phyloP scores from a whole-genome alignment of 2,888 invertebrate genomes.

The Synergus japonicus region DNA sequence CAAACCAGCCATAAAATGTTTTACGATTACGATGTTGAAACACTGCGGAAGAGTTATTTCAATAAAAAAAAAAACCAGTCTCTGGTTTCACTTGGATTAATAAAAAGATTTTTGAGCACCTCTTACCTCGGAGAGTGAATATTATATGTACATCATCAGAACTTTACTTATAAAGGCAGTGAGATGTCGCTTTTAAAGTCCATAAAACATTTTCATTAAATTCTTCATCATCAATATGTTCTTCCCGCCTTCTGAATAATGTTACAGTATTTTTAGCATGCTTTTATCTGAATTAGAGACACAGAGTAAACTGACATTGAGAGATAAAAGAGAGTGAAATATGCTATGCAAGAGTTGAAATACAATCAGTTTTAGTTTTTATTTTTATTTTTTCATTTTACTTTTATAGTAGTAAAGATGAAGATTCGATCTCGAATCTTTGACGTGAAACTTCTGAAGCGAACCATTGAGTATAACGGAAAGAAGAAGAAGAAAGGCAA shows the following conservation, averaged over 20 bases:
- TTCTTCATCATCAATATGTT: background rate
- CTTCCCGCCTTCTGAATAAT: background rate
- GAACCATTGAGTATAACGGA: background rate
- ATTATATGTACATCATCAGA: too few relatives aligned
- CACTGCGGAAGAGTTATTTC: background rate
- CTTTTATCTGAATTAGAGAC: background rate
- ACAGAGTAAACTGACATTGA: too few relatives aligned
- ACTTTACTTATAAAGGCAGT: background rate
- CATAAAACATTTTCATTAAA: too few relatives aligned
- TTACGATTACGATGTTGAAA: background rate
- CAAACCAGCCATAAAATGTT: background rate
- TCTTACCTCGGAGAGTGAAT: background rate
- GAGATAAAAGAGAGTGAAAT: too few relatives aligned
- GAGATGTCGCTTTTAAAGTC: background rate
- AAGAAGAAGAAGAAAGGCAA: conserved; percentile 1
- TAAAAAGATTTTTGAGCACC: background rate
- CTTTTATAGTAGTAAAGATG: background rate
- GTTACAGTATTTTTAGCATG: background rate
- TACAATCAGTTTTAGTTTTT: too few relatives aligned
- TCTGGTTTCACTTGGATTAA: background rate
- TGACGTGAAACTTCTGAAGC: background rate
- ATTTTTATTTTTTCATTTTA: background rate
- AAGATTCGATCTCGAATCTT: background rate
- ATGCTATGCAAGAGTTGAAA: too few relatives aligned
- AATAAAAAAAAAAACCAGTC: background rate